These are phyloP conservation scores for Dusona sp. DNA, from an alignment of 2,888 invertebrate genomes.

Conservation along the genomic window DNA sequence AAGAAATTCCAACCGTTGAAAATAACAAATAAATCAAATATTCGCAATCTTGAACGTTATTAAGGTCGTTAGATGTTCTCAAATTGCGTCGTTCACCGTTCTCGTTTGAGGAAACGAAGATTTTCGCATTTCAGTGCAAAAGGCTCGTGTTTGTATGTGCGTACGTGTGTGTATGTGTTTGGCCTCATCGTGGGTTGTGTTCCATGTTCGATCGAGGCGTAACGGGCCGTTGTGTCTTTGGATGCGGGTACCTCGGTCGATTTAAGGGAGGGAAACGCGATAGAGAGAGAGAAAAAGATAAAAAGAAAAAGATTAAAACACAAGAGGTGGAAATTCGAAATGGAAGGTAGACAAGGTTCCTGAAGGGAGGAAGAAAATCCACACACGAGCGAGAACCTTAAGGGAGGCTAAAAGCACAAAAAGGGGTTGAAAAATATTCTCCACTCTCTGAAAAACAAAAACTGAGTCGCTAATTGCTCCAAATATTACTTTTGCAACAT, in stretches of 20 bases:
- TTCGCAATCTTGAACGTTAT: neutral
- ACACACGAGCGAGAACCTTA: neutral
- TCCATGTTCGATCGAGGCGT: conserved; percentile 82
- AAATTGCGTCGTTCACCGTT: conserved; percentile 17
- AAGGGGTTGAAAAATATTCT: neutral
- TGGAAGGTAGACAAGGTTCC: conserved; percentile 58
- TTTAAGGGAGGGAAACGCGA: conserved; percentile 38
- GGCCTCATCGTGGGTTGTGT: conserved; percentile 78
- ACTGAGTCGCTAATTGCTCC: neutral
- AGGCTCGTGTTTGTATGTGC: neutral
- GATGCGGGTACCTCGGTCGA: conserved; percentile 82
- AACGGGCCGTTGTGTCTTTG: conserved; percentile 83
- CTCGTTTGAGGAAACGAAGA: conserved; percentile 32
- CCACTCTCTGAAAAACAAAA: neutral
- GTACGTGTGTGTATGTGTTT: conserved; percentile 74
- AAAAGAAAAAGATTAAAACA: conserved; percentile 38
- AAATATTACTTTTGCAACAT: neutral
- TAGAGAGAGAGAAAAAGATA: conserved; percentile 32
- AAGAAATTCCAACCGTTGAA: neutral
- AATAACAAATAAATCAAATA: neutral
- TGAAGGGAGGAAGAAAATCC: conserved; percentile 10
- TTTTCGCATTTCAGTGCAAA: conserved; percentile 35
- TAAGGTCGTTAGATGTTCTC: conserved; percentile 18
- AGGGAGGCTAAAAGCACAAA: neutral
- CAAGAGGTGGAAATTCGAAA: conserved; percentile 25